These are phyloP conservation scores for Conus canariensis DNA, from an alignment of 2,888 invertebrate genomes.

Conservation along the genomic window DNA sequence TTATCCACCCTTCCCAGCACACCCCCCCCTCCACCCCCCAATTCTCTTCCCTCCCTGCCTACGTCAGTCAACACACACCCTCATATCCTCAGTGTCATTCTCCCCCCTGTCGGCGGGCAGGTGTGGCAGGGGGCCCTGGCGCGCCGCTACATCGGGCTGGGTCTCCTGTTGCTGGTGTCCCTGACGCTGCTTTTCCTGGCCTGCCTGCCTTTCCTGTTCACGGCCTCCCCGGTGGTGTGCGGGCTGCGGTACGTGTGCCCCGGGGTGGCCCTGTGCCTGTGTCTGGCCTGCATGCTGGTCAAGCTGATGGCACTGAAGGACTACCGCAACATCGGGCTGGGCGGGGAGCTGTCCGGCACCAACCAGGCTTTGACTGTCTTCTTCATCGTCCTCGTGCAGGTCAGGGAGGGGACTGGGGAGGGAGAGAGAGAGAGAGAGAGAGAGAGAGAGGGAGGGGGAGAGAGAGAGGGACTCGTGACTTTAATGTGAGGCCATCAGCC, in stretches of 20 bases:
- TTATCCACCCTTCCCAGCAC: too few relatives aligned
- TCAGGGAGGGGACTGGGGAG: neutral
- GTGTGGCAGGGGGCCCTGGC: conserved; percentile 61
- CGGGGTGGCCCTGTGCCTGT: conserved; percentile 84
- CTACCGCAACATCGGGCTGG: conserved; percentile 88
- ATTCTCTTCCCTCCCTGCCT: too few relatives aligned
- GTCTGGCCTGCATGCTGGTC: conserved; percentile 93
- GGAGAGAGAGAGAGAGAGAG: neutral
- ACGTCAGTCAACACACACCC: too few relatives aligned
- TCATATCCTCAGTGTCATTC: too few relatives aligned
- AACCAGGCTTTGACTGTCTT: conserved; percentile 92
- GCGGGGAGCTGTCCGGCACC: conserved; percentile 86
- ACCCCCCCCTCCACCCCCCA: too few relatives aligned
- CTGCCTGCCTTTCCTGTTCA: conserved; percentile 78
- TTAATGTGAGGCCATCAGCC: too few relatives aligned
- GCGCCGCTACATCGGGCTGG: conserved; percentile 71
- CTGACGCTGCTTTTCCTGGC: conserved; percentile 77
- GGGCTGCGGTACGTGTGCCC: conserved; percentile 78
- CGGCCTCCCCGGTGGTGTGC: conserved; percentile 77
- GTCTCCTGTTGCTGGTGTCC: conserved; percentile 79
- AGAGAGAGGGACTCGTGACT: too few relatives aligned
- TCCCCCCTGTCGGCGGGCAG: neutral
- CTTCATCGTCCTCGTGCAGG: conserved; percentile 90
- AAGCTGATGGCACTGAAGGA: conserved; percentile 95
- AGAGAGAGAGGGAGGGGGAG: neutral